phyloP scores from a whole-genome alignment of 2,797 vertebrate genomes.

The Pangasius krempfi region DNA sequence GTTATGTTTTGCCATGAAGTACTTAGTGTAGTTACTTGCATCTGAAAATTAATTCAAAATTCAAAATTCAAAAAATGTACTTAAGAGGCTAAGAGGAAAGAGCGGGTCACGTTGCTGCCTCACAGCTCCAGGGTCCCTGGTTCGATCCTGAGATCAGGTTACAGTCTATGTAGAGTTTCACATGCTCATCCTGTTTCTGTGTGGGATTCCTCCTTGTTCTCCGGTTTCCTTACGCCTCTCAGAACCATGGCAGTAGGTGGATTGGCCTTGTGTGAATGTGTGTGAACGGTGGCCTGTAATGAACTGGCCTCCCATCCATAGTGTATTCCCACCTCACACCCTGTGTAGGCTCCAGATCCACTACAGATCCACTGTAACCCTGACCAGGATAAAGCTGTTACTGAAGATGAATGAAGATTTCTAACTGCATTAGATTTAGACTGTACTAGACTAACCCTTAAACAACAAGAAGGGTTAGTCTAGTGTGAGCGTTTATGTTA shows the following conservation, averaged over 20 bases:
- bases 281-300: not conserved
- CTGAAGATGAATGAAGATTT: not conserved
- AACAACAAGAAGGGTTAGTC: not conserved
- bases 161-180: not conserved
- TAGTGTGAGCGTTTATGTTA: no score
- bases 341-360: not conserved
- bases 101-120: not conserved
- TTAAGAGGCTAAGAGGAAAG: no score
- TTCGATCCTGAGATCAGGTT: not conserved
- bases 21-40: not conserved
- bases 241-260: not conserved
- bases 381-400: not conserved
- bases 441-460: not conserved
- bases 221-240: not conserved
- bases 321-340: not conserved
- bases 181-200: not conserved
- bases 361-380: not conserved
- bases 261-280: not conserved
- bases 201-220: not conserved
- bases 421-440: not conserved
- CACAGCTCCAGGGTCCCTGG: not conserved
- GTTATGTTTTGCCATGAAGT: not conserved
- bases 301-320: not conserved
- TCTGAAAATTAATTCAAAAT: not conserved
- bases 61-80: no score